Evolutionary conservation across 2,797 vertebrate species (phyloP).

Genomic region (Caiman crocodilus): DNA sequence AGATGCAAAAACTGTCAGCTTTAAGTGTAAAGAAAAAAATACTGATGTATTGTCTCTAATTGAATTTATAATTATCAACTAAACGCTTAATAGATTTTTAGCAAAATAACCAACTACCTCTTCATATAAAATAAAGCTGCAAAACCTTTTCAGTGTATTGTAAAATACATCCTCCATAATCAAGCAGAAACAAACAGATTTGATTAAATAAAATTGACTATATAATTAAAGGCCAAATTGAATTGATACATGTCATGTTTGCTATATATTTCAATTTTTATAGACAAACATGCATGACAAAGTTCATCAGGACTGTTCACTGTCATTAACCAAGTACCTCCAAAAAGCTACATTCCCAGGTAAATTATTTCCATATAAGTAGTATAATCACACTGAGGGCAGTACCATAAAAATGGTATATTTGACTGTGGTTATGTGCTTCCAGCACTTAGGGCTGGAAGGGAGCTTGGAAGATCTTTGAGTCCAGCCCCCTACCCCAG

Average conservation of each 20-base stretch:
- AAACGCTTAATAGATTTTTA: conserved; percentile 1
- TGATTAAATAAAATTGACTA: neutral
- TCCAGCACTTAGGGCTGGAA: neutral
- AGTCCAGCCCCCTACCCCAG: too few relatives aligned
- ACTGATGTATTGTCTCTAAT: conserved; percentile 1
- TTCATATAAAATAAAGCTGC: conserved; percentile 13
- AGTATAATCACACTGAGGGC: neutral
- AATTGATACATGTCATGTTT: neutral
- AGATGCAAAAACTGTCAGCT: neutral
- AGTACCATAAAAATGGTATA: neutral
- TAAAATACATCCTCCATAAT: neutral
- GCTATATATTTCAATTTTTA: neutral
- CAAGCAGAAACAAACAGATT: conserved; percentile 5
- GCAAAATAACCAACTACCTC: neutral
- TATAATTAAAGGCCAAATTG: conserved; percentile 37
- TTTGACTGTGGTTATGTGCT: neutral
- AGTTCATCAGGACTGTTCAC: neutral
- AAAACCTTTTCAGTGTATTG: neutral
- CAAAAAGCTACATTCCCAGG: conserved; percentile 2
- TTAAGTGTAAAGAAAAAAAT: conserved; percentile 12
- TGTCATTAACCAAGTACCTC: neutral
- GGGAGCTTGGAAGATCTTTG: too few relatives aligned
- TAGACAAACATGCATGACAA: neutral
- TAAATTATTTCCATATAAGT: neutral
- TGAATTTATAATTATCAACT: neutral